These are phyloP conservation scores for Limonius californicus DNA, from an alignment of 1,140 invertebrate genomes.

Conservation along the genomic window DNA sequence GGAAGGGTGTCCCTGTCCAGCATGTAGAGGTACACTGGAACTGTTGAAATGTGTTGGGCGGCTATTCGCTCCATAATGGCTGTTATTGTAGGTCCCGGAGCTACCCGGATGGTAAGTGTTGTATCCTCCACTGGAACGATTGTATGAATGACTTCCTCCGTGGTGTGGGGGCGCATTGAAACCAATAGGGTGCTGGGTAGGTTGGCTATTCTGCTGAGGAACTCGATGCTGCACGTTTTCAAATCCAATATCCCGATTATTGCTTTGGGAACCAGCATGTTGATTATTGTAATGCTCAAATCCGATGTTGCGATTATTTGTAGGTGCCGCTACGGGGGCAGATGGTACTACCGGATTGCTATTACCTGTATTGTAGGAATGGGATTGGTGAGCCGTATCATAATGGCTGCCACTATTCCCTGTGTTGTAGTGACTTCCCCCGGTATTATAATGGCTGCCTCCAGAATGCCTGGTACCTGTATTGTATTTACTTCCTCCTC, in stretches of 20 bases:
- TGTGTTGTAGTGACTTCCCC: too few relatives aligned
- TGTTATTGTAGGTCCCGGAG: too few relatives aligned
- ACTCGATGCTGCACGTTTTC: not conserved
- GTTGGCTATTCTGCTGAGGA: not conserved
- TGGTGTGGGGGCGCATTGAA: not conserved
- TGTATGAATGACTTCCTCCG: not conserved
- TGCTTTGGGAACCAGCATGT: too few relatives aligned
- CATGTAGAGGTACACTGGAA: not conserved
- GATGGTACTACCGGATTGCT: too few relatives aligned
- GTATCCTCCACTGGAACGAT: not conserved
- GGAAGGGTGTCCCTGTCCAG: not conserved
- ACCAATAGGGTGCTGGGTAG: not conserved
- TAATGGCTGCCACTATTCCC: not conserved
- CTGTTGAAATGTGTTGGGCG: not conserved
- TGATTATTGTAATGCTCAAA: too few relatives aligned
- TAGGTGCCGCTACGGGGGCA: too few relatives aligned
- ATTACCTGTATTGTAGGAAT: not conserved
- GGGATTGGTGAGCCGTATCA: not conserved
- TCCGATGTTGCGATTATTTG: too few relatives aligned
- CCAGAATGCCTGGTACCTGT: too few relatives aligned
- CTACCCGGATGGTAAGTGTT: too few relatives aligned
- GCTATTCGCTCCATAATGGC: too few relatives aligned
- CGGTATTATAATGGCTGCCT: too few relatives aligned
- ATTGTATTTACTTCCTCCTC: too few relatives aligned
- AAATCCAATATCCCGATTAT: not conserved